Evolutionary conservation across 2,888 invertebrate genomes (phyloP).

Genomic region (Sphaerophoria taeniata): DNA sequence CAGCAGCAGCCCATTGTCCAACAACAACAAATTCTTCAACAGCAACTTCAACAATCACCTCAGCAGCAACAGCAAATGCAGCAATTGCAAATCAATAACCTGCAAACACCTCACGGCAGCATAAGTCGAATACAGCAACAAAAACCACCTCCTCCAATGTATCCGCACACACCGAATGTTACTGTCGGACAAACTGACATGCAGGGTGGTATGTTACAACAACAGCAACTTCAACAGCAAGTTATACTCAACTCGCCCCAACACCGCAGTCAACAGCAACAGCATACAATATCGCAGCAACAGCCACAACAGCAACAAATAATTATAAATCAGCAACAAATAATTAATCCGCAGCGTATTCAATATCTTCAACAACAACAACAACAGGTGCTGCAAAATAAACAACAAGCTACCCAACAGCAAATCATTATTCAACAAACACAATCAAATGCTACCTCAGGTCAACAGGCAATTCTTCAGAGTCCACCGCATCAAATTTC

Average conservation of each 20-base stretch:
- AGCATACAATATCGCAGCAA: conserved; percentile 76
- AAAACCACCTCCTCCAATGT: conserved; percentile 76
- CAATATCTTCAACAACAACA: conserved; percentile 80
- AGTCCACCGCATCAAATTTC: conserved; percentile 75
- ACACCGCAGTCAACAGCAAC: conserved; percentile 81
- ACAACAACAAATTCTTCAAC: conserved; percentile 78
- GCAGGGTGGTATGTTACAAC: conserved; percentile 66
- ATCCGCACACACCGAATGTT: conserved; percentile 72
- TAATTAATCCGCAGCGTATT: conserved; percentile 80
- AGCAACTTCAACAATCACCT: conserved; percentile 76
- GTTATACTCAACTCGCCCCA: conserved; percentile 71
- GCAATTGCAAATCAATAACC: conserved; percentile 75
- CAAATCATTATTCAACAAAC: conserved; percentile 75
- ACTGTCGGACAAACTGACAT: conserved; percentile 67
- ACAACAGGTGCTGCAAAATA: conserved; percentile 79
- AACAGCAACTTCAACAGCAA: conserved; percentile 75
- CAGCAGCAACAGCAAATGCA: conserved; percentile 79
- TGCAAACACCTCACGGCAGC: conserved; percentile 67
- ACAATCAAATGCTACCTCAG: conserved; percentile 32
- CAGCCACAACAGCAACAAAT: conserved; percentile 81
- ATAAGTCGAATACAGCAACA: conserved; percentile 74
- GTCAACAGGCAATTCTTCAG: conserved; percentile 51
- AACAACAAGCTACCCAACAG: conserved; percentile 76
- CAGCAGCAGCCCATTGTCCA: conserved; percentile 83
- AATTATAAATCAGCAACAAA: conserved; percentile 81